Conservation (phyloP, 2,888 invertebrate genomes). For the Cosmorhoe ocellata region DNA sequence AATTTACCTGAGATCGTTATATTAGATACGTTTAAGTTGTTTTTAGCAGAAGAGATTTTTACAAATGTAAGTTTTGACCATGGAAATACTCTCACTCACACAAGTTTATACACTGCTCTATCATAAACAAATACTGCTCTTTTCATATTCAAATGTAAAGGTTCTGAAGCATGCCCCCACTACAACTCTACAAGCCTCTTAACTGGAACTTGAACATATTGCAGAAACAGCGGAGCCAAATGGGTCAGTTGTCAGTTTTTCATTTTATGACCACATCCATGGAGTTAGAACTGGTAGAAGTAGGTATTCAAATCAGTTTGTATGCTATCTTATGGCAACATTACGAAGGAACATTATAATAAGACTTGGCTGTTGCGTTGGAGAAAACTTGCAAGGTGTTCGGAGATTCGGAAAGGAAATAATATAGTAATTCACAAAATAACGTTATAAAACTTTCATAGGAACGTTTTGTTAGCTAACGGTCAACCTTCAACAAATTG, state of each 20-base stretch:
- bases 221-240: neutral
- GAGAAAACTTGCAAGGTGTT: too few species aligned
- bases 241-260: neutral
- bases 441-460: too few species aligned
- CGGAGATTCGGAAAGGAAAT: too few species aligned
- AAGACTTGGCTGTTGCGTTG: too few species aligned
- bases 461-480: too few species aligned
- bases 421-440: too few species aligned
- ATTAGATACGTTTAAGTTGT: slow-evolving; percentile 10
- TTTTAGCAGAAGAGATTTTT: neutral
- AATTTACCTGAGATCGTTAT: slow-evolving; percentile 11
- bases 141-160: too few species aligned
- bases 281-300: neutral
- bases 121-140: too few species aligned
- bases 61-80: neutral
- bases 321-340: neutral
- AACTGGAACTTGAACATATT: neutral
- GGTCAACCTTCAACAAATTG: slow-evolving; percentile 16
- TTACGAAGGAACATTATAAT: neutral
- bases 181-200: too few species aligned
- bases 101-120: too few species aligned
- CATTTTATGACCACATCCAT: neutral
- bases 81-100: too few species aligned
- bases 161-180: too few species aligned
- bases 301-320: slow-evolving; percentile 1